These are phyloP conservation scores for Oncorhynchus nerka DNA, from an alignment of 2,113 vertebrate genomes.

Conservation along the genomic window DNA sequence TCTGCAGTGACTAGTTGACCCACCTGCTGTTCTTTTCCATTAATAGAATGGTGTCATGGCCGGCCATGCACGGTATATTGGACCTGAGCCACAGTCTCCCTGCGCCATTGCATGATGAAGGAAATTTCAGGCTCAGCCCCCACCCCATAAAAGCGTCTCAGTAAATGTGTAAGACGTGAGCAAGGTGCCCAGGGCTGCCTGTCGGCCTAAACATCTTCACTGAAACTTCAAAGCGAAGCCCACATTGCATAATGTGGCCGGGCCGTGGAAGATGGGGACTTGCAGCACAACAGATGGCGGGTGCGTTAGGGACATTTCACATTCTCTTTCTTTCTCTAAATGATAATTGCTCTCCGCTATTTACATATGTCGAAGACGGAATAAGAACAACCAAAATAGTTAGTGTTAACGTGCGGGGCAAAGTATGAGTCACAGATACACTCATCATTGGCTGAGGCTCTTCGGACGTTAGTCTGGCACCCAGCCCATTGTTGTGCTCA, in stretches of 20 bases:
- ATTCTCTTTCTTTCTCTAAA: background rate
- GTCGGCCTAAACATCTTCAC: conserved; percentile 47
- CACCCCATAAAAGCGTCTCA: conserved; percentile 41
- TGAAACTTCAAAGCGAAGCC: conserved; percentile 33
- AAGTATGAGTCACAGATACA: too few species aligned
- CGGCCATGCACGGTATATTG: background rate
- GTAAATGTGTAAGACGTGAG: conserved; percentile 46
- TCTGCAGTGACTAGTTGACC: background rate
- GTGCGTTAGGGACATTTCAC: conserved; percentile 37
- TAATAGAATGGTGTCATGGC: background rate
- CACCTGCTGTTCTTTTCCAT: conserved; percentile 9
- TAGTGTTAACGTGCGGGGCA: too few species aligned
- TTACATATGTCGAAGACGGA: conserved; percentile 76
- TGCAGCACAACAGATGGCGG: conserved; percentile 47
- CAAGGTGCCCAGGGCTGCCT: conserved; percentile 33
- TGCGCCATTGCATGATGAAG: background rate
- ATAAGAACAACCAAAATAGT: too few species aligned
- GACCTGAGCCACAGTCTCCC: background rate
- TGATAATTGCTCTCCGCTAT: background rate
- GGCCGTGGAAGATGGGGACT: conserved; percentile 12
- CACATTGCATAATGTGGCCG: conserved; percentile 14
- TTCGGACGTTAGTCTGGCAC: too few species aligned
- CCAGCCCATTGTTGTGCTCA: too few species aligned
- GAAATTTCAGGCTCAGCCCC: conserved; percentile 31
- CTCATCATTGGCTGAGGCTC: too few species aligned